Conservation (phyloP, 1,140 invertebrate species). For the Hyposmocoma kahamanoa region DNA sequence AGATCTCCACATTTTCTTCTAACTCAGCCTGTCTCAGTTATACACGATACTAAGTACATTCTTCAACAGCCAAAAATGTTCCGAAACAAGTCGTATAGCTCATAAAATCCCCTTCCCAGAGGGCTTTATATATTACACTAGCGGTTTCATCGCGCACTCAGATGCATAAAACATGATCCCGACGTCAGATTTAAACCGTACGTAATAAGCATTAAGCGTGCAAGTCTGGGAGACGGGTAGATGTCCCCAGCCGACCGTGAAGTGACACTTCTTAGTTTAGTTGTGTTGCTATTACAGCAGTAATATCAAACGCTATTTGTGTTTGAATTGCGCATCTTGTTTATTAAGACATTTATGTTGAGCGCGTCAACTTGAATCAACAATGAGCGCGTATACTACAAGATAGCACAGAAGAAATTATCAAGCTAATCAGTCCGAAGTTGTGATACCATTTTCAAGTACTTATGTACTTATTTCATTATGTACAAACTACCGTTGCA, state of each 20-base stretch:
- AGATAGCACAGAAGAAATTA: too few relatives aligned
- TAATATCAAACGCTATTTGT: constrained; percentile 1
- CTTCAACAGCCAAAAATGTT: too few relatives aligned
- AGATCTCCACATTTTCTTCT: too few relatives aligned
- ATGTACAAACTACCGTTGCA: constrained; percentile 16
- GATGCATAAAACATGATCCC: constrained; percentile 71
- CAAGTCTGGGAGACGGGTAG: constrained; percentile 20
- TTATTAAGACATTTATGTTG: constrained; percentile 2
- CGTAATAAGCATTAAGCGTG: constrained; percentile 65
- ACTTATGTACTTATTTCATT: too few relatives aligned
- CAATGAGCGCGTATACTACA: too few relatives aligned
- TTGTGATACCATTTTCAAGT: too few relatives aligned
- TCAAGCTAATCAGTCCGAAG: too few relatives aligned
- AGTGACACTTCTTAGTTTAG: constrained; percentile 24
- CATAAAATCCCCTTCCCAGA: constrained; percentile 54
- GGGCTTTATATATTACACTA: constrained; percentile 32
- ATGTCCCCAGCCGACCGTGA: constrained; percentile 12
- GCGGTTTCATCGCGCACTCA: constrained; percentile 62
- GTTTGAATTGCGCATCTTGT: constrained; percentile 1
- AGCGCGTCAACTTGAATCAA: too few relatives aligned
- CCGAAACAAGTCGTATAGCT: constrained; percentile 48
- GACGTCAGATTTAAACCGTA: constrained; percentile 68
- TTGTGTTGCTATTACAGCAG: constrained; percentile 1
- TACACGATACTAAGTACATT: too few relatives aligned
- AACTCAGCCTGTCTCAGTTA: too few relatives aligned